Base-by-base conservation (phyloP, 2,888 invertebrate species). In the Digitonthophagus gazella region DNA sequence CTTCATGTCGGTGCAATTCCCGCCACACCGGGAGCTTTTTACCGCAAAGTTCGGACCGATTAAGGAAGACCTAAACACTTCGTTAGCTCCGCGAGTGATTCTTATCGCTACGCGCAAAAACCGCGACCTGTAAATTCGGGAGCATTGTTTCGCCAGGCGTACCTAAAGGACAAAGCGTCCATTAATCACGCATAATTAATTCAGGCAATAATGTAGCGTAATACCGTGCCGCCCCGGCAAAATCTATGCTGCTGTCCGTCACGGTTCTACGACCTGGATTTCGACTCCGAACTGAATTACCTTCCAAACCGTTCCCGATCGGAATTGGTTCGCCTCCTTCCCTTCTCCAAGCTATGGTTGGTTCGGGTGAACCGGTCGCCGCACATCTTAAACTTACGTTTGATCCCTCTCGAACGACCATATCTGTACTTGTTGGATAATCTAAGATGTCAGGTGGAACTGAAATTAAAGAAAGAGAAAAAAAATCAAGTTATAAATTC, bases 331-430 rank as follows among this genome's bases (percentile, higher is more conserved):
- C 90, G 69, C 91, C 89, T 78, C 91, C 92, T 82, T 95, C 95
- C 73, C 95, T 86, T 74, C 93, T 86, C 96, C 96, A 97, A 72
- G 89, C 91, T 81, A 96, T 94, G 76, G 89, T 91, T 3, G 96
- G 96, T 73, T 88, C 86, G 1, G 96, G 96, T n/a, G 93, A 92
- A 66, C 96, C 94, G 14, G 90, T 93, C 15, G 95, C 96, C 28
- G 93, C 93, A 80, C 96, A 96, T 72, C 90, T 89, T 69, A 96
- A 85, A 77, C 93, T 93, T 71, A 95, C 91, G 74, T 94, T 92
- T 66, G 91, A 91, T 14, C 95, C 95, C 83, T 97, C 96, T 56
- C 91, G 86, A 63, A 93, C 93, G 28, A 92, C 92, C 89, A 93
- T 93, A 81, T 94, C 93, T 4, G 92, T 89, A 78, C 92, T 92